A percentile compares a stretch with the other conserved stretches of the same genome.
These are phyloP conservation scores for Callorhinus ursinus DNA, from an alignment of 2,113 vertebrate species.

Conservation along the genomic window DNA sequence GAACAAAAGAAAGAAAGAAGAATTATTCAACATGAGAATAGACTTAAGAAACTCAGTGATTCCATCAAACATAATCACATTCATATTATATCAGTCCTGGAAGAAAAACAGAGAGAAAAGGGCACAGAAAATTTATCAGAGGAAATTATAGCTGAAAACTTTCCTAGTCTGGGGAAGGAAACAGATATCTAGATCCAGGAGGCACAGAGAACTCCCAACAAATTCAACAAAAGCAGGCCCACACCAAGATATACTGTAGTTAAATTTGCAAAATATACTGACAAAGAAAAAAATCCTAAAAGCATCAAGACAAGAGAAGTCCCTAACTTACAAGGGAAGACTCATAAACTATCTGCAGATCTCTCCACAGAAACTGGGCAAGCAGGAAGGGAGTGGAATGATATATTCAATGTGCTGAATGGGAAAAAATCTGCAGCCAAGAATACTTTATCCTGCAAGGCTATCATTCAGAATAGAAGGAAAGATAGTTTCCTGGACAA, in stretches of 20 bases:
- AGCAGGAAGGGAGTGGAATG: neutral
- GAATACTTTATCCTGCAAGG: neutral
- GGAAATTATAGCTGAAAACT: neutral
- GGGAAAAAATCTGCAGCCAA: neutral
- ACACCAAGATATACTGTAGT: neutral
- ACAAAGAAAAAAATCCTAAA: neutral
- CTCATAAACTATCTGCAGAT: neutral
- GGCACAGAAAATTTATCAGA: neutral
- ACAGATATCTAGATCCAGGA: neutral
- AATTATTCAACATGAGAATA: neutral
- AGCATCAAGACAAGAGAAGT: neutral
- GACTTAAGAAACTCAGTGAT: neutral
- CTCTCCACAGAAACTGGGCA: neutral
- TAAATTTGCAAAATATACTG: neutral
- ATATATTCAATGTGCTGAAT: neutral
- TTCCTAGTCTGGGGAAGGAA: neutral
- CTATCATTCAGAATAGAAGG: neutral
- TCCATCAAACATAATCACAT: neutral
- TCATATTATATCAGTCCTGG: neutral
- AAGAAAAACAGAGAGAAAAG: neutral
- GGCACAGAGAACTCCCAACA: neutral
- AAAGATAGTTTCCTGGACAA: neutral
- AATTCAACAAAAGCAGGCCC: neutral
- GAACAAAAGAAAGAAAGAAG: neutral
- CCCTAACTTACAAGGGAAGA: neutral